phyloP scores from a whole-genome alignment of 2,113 vertebrate species.

The Formicarius rufipectus region DNA sequence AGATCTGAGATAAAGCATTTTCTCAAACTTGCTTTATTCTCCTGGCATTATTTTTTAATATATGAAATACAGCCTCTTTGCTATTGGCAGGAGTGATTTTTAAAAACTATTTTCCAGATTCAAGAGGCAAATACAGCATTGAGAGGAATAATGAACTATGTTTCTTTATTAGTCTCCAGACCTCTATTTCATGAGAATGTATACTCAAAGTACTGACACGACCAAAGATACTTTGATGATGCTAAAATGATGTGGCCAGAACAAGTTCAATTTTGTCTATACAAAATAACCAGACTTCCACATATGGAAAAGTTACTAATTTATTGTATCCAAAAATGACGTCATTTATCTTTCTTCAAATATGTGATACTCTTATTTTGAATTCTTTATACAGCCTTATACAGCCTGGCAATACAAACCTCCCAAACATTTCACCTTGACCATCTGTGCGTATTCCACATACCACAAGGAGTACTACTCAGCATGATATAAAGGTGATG shows the following conservation, averaged over 20 bases:
- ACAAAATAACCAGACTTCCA: neutral
- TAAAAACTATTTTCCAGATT: neutral
- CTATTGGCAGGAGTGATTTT: neutral
- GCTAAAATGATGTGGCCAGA: neutral
- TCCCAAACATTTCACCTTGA: neutral
- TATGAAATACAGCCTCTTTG: neutral
- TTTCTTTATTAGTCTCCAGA: neutral
- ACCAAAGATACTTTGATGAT: neutral
- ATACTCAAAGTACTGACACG: neutral
- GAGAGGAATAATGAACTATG: neutral
- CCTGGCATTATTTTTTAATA: neutral
- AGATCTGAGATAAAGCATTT: neutral
- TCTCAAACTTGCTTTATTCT: neutral
- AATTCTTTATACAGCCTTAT: neutral
- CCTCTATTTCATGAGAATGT: neutral
- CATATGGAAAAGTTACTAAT: neutral
- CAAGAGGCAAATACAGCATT: neutral
- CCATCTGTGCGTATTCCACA: neutral
- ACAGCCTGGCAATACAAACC: neutral
- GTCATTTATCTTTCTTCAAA: neutral
- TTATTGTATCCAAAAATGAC: neutral
- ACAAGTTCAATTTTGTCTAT: neutral
- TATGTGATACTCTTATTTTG: neutral
- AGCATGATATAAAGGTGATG: neutral
- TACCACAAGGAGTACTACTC: neutral